Evolutionary conservation across 2,888 invertebrate species (phyloP), one percentile per base, ranked within the genome.

Genomic region (Rhyacophila evoluta): DNA sequence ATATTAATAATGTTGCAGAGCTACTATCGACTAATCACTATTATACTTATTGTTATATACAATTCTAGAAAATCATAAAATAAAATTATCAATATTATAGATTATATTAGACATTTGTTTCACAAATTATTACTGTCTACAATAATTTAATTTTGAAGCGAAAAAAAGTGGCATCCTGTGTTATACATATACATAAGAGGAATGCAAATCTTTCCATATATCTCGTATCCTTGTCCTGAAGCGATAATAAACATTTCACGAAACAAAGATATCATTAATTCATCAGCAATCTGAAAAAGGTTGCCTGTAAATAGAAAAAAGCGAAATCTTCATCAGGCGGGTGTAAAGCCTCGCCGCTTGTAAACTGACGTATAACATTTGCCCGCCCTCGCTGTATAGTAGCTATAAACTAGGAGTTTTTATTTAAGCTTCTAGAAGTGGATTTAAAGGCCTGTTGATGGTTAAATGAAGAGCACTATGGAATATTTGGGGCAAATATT

Each of bases 211-310:
- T 55, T 55, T 19, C 55, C 55, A 55, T 25, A 55, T 25, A 55
- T 55, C 25, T 25, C 55, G 55, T 25, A 55, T 55, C 55, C 55
- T 25, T 55, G 55, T 55, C 55, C 55, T 55, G 55, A 55, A 12
- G 55, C 55, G 55, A 25, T 55, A 55, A 55, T 15, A 55, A 55
- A 55, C 55, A 55, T 55, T 55, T 55, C 55, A 19, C 55, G 55
- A 55, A 55, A 55, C 55, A 55, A 55, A 55, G 55, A 55, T 55
- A 55, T 55, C 55, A 55, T 55, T 55, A 55, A 55, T 55, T 55
- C 25, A 55, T 55, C 55, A 55, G 55, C 55, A 55, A 55, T 55
- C 55, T 55, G 55, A 55, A 55, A 55, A 55, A 55, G 55, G 55
- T 55, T 55, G 55, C 15, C 55, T 55, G 55, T 55, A 55, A 55